These are phyloP conservation scores for Trachelipus rathkii DNA, from an alignment of 1,140 invertebrate genomes.

Conservation along the genomic window DNA sequence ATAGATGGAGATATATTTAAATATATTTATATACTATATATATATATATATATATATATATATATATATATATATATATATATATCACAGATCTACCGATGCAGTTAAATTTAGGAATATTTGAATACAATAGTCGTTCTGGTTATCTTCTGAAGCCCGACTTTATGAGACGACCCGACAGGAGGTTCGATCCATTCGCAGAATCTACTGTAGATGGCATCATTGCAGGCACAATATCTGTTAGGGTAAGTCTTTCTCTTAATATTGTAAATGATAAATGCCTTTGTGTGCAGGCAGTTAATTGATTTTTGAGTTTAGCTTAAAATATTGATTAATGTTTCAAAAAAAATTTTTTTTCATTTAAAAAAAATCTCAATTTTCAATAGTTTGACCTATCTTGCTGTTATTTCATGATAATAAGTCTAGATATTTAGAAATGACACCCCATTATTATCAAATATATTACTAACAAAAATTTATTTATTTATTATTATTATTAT, in stretches of 20 bases:
- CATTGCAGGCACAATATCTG: conserved; percentile 91
- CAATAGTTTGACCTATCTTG: no score
- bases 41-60: conserved; percentile 10
- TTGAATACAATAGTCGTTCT: conserved; percentile 94
- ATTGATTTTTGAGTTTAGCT: no score
- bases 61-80: conserved; percentile 2
- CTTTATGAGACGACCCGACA: conserved; percentile 93
- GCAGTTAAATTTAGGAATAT: conserved; percentile 98
- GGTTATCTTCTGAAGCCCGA: conserved; percentile 94
- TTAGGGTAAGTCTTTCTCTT: conserved; percentile 61
- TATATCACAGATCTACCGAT: conserved; percentile 75
- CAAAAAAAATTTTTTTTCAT: no score
- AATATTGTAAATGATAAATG: no score
- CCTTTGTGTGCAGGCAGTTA: no score
- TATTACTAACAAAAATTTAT: no score
- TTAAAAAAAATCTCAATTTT: no score
- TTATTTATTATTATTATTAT: no score
- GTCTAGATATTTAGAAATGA: no score
- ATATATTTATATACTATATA: neutral
- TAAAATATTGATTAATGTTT: no score
- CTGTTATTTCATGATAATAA: no score
- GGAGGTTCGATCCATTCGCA: conserved; percentile 94
- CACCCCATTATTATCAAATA: no score
- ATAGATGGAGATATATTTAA: neutral
- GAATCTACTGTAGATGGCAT: conserved; percentile 99